These are phyloP conservation scores for Augiades crinisus DNA, from an alignment of 2,888 invertebrate species.

Conservation along the genomic window DNA sequence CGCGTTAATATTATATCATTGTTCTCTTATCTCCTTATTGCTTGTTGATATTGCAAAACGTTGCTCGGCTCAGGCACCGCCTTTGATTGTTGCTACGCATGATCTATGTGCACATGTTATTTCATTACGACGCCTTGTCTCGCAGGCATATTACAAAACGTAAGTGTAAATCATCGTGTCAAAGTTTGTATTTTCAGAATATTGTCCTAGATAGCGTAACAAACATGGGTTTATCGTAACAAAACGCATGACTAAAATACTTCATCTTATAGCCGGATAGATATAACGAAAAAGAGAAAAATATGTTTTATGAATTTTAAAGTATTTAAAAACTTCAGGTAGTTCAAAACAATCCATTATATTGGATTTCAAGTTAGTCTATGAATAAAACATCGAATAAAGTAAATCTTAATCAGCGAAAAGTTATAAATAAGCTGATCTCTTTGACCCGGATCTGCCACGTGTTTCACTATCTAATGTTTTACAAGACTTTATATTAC, in stretches of 20 bases:
- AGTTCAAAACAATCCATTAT: no score
- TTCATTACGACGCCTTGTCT: neutral
- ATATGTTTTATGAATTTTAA: no score
- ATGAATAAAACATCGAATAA: slow-evolving; percentile 40
- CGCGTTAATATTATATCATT: slow-evolving; percentile 36
- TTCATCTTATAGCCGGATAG: no score
- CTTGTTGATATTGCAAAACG: slow-evolving; percentile 30
- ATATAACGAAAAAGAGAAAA: no score
- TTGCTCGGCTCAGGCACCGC: slow-evolving; percentile 1
- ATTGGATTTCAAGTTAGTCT: slow-evolving; percentile 6
- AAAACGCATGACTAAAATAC: no score
- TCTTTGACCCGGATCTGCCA: slow-evolving; percentile 70
- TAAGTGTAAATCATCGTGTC: no score
- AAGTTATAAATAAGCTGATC: slow-evolving; percentile 53
- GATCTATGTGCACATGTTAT: neutral
- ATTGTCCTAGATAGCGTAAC: no score
- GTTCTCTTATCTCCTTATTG: slow-evolving; percentile 34
- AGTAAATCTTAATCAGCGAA: slow-evolving; percentile 41
- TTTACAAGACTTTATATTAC: no score
- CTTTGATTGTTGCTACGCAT: neutral
- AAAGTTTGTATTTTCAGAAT: no score
- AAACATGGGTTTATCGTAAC: no score
- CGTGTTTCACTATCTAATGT: slow-evolving; percentile 11
- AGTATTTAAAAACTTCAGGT: no score
- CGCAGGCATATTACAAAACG: neutral